Percentiles rank a stretch among this genome's conserved stretches.
Evolutionary conservation across 2,797 vertebrate species (phyloP).

Genomic region (Enteromius afrohamiltoni): DNA sequence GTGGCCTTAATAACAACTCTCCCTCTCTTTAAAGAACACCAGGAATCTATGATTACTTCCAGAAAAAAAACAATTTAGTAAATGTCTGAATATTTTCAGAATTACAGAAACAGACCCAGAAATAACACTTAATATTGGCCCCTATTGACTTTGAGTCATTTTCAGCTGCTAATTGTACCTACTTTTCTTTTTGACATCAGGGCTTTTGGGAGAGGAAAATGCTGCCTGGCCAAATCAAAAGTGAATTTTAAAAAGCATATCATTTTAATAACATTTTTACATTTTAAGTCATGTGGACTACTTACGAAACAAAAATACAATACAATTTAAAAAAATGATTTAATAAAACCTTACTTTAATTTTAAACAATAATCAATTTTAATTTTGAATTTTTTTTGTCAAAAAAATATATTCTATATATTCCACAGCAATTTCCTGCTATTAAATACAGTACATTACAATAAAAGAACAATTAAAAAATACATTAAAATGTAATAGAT

Average conservation of each 20-base stretch:
- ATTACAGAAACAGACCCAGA: neutral
- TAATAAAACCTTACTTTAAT: neutral
- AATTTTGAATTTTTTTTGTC: neutral
- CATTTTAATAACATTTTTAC: neutral
- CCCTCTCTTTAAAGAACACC: conserved; percentile 9
- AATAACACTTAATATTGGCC: neutral
- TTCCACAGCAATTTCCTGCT: neutral
- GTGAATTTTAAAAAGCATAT: neutral
- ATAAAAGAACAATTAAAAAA: no score
- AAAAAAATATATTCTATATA: neutral
- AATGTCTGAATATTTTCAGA: neutral
- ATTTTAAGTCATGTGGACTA: neutral
- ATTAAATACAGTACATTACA: neutral
- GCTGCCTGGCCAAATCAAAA: neutral
- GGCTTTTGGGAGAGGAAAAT: neutral
- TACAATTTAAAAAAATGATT: neutral
- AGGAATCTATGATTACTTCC: conserved; percentile 1
- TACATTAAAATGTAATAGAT: neutral
- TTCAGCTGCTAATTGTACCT: neutral
- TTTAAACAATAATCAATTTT: no score
- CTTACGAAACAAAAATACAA: neutral
- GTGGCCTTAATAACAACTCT: neutral
- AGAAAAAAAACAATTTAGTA: conserved; percentile 3
- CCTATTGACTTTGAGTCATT: neutral
- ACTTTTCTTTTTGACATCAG: neutral